Percentiles rank a stretch among this genome's conserved stretches.
These are phyloP conservation scores for Drosophila mimica DNA, from an alignment of 2,888 invertebrate genomes.

Conservation along the genomic window DNA sequence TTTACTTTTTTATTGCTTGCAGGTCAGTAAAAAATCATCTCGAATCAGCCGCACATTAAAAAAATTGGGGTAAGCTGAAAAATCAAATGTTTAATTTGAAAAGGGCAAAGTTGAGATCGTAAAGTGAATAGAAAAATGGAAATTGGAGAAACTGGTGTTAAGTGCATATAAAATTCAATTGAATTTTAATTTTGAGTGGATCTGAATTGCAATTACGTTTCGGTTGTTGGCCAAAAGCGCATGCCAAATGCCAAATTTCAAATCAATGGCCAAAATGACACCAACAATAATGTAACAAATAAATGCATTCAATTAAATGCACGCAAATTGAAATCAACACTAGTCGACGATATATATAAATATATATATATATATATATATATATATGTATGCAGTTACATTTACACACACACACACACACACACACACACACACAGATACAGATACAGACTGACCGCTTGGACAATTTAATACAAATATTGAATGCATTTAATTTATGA, in stretches of 20 bases:
- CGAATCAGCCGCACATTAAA: background rate
- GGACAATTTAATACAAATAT: slow-evolving; percentile 32
- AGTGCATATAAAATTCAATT: slow-evolving; percentile 43
- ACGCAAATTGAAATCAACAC: slow-evolving; percentile 56
- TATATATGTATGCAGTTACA: background rate
- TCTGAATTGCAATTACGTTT: slow-evolving; percentile 41
- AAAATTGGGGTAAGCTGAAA: background rate
- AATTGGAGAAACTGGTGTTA: slow-evolving; percentile 38
- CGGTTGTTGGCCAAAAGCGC: slow-evolving; percentile 14
- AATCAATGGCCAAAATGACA: slow-evolving; percentile 23
- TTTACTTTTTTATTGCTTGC: slow-evolving; percentile 13
- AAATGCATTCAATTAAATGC: slow-evolving; percentile 56
- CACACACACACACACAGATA: background rate
- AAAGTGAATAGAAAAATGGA: slow-evolving; percentile 33
- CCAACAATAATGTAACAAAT: slow-evolving; percentile 42
- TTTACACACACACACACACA: background rate
- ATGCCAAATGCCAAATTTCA: slow-evolving; percentile 10
- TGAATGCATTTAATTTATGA: slow-evolving; percentile 1
- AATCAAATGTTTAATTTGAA: slow-evolving; percentile 4
- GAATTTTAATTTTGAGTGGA: slow-evolving; percentile 15
- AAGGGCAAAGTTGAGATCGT: slow-evolving; percentile 2
- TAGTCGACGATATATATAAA: background rate
- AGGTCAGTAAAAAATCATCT: slow-evolving; percentile 29
- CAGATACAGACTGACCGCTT: slow-evolving; percentile 13
- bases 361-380: background rate